Evolutionary conservation across 2,888 invertebrate species (phyloP).

Genomic region (Mimas tiliae): DNA sequence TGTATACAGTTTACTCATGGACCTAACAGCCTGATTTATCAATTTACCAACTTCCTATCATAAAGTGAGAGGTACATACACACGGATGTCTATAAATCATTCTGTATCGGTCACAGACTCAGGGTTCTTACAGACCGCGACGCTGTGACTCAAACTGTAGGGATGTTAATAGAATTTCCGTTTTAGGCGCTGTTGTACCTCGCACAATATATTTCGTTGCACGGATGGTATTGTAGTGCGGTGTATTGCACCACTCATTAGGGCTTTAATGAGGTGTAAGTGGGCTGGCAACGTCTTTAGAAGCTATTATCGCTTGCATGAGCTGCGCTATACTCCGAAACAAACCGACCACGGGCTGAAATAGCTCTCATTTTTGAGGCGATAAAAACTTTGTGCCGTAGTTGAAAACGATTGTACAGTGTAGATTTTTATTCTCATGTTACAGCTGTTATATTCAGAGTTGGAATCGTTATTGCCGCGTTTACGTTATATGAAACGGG

Average conservation of each 20-base stretch:
- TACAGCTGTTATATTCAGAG: constrained; percentile 12
- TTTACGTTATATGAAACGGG: neutral
- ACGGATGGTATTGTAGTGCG: neutral
- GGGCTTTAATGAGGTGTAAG: constrained; percentile 21
- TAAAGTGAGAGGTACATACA: too few relatives aligned
- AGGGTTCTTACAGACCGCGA: neutral
- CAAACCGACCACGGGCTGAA: constrained; percentile 1
- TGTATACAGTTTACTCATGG: too few relatives aligned
- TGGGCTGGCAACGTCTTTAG: constrained; percentile 20
- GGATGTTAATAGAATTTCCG: neutral
- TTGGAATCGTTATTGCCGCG: neutral
- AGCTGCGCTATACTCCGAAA: neutral
- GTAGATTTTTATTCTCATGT: constrained; percentile 20
- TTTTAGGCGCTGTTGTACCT: neutral
- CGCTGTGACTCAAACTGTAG: neutral
- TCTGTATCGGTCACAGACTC: neutral
- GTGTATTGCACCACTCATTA: constrained; percentile 21
- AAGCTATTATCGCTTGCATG: constrained; percentile 13
- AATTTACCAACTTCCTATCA: too few relatives aligned
- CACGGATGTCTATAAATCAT: neutral
- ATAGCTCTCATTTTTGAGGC: constrained; percentile 13
- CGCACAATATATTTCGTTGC: neutral
- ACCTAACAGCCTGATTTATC: too few relatives aligned
- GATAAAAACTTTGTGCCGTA: constrained; percentile 16
- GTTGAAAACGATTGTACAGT: constrained; percentile 16